A percentile compares a stretch with the other conserved stretches of the same genome.
Conservation (phyloP, 2,888 invertebrate species). For the Seira ritae region DNA sequence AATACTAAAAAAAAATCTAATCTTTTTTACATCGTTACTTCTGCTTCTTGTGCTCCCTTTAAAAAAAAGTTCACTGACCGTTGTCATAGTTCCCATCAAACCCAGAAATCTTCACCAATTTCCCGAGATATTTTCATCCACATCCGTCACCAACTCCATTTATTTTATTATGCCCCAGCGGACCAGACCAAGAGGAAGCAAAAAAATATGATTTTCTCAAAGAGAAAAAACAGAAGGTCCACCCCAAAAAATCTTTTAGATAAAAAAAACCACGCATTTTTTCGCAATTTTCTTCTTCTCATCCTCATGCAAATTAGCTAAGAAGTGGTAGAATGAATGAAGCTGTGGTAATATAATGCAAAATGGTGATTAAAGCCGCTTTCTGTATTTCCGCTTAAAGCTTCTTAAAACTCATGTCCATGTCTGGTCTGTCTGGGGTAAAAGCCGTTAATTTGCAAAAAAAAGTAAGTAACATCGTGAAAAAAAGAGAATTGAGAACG, state of each 20-base stretch:
- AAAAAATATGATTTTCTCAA: not conserved
- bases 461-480: not conserved
- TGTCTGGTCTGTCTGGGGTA: not conserved
- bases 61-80: slow-evolving; percentile 11
- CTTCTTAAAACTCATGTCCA: not conserved
- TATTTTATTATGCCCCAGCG: not conserved
- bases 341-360: not conserved
- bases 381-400: not conserved
- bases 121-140: not conserved
- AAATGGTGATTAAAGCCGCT: not conserved
- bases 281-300: not conserved
- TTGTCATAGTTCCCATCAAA: slow-evolving; percentile 3
- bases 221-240: not conserved
- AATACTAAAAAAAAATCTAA: too few relatives aligned
- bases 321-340: too few relatives aligned
- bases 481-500: slow-evolving; percentile 3
- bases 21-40: too few relatives aligned
- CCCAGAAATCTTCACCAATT: not conserved
- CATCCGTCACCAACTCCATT: slow-evolving; percentile 9
- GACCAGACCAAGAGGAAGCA: not conserved
- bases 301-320: not conserved
- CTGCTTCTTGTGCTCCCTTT: too few relatives aligned
- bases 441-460: slow-evolving; percentile 12
- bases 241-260: not conserved
- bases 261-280: not conserved